Evolutionary conservation across 2,888 invertebrate genomes (phyloP), one percentile per base, ranked within the genome.

Genomic region (Coenonympha arcania): DNA sequence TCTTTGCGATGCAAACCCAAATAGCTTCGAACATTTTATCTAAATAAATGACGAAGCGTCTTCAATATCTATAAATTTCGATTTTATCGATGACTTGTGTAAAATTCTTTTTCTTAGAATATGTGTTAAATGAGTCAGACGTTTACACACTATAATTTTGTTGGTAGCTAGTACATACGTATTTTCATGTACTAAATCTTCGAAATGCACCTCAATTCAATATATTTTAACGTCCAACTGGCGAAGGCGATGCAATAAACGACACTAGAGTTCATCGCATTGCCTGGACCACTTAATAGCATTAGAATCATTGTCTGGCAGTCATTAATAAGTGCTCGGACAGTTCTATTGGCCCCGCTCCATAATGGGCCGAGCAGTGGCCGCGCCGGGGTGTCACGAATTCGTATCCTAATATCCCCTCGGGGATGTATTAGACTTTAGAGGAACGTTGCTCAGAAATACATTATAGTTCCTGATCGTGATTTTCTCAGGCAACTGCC

Each of bases 261-360:
- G 66, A 67, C 69, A 67, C 68, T 72, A 69, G 72, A 75, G 58
- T 51, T 58, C 50, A 54, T 63, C 64, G 68, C 70, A 73, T 73
- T 61, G 60, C 62, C 61, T 63, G 67, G 69, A 54, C 69, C 73
- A 73, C 75, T 79, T 84, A 79, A 85, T 84, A 76, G 75, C 78
- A 77, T 82, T 80, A 80, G 74, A 71, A 70, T 79, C 76, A 81
- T 82, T 83, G 83, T 81, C 78, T 73, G 66, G 60, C 58, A 63
- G 68, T 73, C 80, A 78, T 86, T 84, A 83, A 85, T 85, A 84
- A 81, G 75, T 68, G 50, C 61, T 58, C 61, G 65, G 80, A 81
- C 80, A 80, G 79, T 78, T 82, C 76, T 79, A 83, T 82, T 78
- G 81, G 77, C 68, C 61, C 63, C 68, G 61, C 64, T 68, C 79